Evolutionary conservation across 2,888 invertebrate genomes (phyloP), one percentile per base, ranked within the genome.

Genomic region (Platycheirus albimanus): DNA sequence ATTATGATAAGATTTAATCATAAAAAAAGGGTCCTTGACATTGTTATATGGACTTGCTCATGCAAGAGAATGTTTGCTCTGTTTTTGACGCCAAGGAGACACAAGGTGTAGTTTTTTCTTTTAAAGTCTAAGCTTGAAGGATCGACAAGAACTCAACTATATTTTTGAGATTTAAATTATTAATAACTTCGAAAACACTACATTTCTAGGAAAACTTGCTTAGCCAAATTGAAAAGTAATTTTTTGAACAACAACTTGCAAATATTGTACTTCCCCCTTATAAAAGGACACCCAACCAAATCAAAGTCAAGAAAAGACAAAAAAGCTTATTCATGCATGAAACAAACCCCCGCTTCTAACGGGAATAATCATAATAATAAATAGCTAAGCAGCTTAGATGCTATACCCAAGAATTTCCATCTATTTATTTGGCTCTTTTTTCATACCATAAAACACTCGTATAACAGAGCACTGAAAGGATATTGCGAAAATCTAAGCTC

Each of bases 331-430:
- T 72, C 78, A 83, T 78, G 72, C 78, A 77, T 78, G 78, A 83
- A 78, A 78, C 72, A 78, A 78, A 64, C 51, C 78, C n/a, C 69
- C 47, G 36, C 38, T 47, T 61, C 33, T 52, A 47, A 56, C 56
- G 67, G 69, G 64, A 78, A 78, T 83, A 78, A 83, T 72, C 67
- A 64, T 78, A 78, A 83, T 56, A 83, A 83, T 83, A 83, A 83
- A 83, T 77, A 83, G 78, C 78, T 83, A 83, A 83, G 83, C 83
- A 56, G 83, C 83, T 83, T 78, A 83, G 5, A 8, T 24, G 77
- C 45, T 56, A 67, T 64, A 78, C 78, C 78, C 69, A 45, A 19
- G 54, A 64, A 64, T 36, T 41, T 64, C 36, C 17, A 24, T 71
- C 49, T 56, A 66, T 77, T 67, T 70, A 63, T 75, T 64, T 41